Base-by-base conservation (phyloP, 2,888 invertebrate species). In the Amblyjoppa proteus region DNA sequence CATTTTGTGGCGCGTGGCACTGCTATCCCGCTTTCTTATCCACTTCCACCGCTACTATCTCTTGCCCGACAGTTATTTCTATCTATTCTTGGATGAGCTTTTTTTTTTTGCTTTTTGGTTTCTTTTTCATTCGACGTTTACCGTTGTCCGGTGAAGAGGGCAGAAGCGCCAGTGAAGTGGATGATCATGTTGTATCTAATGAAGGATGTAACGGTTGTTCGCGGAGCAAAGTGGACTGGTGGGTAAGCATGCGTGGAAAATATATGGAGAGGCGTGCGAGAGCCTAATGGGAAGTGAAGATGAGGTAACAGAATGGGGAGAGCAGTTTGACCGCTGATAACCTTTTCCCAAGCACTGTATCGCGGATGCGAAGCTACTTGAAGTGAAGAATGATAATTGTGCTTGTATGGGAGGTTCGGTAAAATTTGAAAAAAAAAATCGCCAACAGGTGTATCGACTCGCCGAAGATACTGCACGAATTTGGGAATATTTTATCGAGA, bases 161-260 rank as follows among this genome's bases (percentile, higher is more conserved):
- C 28, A 16, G 64, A 64, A 64, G 38, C 64, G 31, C 1, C 64
- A n/a, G 38, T n/a, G 38, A 38, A 31, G 38, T 64, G 34, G 64
- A 64, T n/a, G 64, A 31, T 38, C 34, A 38, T n/a, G 64, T 38
- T 34, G 31, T 9, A 64, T 64, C n/a, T 31, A 64, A 64, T 64
- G 64, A 34, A 64, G 64, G 64, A 64, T 64, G 38, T 64, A 64
- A 64, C 64, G 64, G 64, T 64, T 64, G 34, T 64, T 34, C 64
- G 38, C 16, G n/a, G 31, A 64, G 31, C 31, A 11, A n/a, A 64
- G 34, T 34, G 38, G n/a, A 16, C 64, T 38, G 64, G 64, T 38
- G 38, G 64, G 64, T 34, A 38, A 64, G 64, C 64, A 64, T 64
- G 64, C 38, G 16, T 64, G 64, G n/a, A 64, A 64, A 31, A 38